Conservation (phyloP, 2,113 vertebrate species). For the Neotoma lepida region DNA sequence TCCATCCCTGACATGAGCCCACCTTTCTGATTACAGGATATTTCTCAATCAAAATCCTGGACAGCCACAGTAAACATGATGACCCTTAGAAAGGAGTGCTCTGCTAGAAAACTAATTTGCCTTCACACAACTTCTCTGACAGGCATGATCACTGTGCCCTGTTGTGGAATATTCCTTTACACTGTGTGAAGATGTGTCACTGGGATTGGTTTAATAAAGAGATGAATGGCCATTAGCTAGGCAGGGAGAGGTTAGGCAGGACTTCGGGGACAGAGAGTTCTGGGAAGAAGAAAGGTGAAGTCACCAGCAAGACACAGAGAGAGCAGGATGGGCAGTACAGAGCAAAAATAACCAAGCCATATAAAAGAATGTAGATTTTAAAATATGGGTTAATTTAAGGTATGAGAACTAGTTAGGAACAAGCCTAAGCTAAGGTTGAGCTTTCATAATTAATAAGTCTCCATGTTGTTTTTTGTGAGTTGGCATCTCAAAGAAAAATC, state of each 20-base stretch:
- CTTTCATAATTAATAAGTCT: neutral
- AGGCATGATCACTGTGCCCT: neutral
- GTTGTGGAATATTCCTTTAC: neutral
- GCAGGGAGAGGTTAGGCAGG: neutral
- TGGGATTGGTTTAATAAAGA: neutral
- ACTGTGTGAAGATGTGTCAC: neutral
- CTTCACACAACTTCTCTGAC: neutral
- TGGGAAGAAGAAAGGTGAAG: neutral
- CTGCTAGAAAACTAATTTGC: conserved; percentile 39
- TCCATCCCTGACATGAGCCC: conserved; percentile 58
- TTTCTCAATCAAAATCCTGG: conserved; percentile 54
- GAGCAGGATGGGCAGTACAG: neutral
- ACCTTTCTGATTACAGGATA: conserved; percentile 62
- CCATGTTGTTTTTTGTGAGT: neutral
- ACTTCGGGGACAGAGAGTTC: neutral
- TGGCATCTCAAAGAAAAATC: neutral
- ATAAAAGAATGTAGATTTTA: neutral
- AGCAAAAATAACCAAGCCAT: neutral
- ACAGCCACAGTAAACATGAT: neutral
- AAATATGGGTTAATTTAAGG: neutral
- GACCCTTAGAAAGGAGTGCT: neutral
- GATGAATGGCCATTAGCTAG: neutral
- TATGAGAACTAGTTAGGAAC: neutral
- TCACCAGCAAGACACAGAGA: rapidly evolving
- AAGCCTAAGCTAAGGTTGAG: neutral